Evolutionary conservation across 2,797 vertebrate genomes (phyloP), one percentile per base, ranked within the genome.

Genomic region (Chelidonichthys spinosus): DNA sequence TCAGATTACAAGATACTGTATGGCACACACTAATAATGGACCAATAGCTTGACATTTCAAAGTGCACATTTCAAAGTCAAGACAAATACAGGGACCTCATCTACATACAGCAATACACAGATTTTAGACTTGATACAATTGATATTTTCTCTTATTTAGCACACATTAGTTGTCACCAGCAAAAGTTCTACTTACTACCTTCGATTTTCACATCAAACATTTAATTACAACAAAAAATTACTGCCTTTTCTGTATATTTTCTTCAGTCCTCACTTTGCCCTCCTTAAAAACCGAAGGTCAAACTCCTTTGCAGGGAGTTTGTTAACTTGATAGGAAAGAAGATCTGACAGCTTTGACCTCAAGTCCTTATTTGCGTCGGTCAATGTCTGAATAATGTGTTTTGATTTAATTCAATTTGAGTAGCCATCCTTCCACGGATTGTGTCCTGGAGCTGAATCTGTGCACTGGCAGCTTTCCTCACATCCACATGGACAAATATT

Each of bases 61-160:
- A 79, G 55, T 81, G 84, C 77, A 91, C 85, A 79, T 72, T 83
- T 90, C 70, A 86, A 90, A 87, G 82, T 90, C 64, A 71, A 91
- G 90, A 93, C 87, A 62, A 89, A 65, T 63, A 90, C 86, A 77
- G 42, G 54, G 80, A 91, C 70, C 35, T 73, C 63, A 69, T 81
- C 80, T 76, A 91, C 82, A 84, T 53, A 70, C 36, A 85, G 47
- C 56, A 84, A 72, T 77, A 42, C 84, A 91, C 70, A 82, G 55
- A 87, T 79, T 82, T 82, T 69, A 83, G 56, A 84, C 69, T 90
- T 72, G 1, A 78, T 79, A 90, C 76, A 76, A 67, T 46, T 83
- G 47, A 67, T 83, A 54, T 83, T 74, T 85, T 68, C 37, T 78
- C 37, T 58, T 81, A 59, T 74, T 64, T 65, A 73, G 46, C 70